These are phyloP conservation scores for Amblyopsis rosae DNA, from an alignment of 2,113 vertebrate species.

Conservation along the genomic window DNA sequence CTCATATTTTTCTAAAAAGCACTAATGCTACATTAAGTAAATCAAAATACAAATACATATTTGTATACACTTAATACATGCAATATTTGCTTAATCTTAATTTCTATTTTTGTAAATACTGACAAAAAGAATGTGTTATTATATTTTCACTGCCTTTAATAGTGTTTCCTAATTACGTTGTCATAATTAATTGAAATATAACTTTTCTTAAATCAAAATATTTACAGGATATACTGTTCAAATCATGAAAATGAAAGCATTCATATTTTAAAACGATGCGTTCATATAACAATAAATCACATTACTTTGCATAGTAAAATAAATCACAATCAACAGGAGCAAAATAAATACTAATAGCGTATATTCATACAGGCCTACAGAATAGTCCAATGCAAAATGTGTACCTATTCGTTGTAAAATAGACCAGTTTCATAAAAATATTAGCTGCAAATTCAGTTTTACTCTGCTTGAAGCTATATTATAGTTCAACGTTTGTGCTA, in stretches of 20 bases:
- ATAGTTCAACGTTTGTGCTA: conserved; percentile 28
- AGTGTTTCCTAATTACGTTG: not conserved
- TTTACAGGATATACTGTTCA: not conserved
- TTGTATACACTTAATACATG: not conserved
- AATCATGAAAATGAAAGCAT: conserved; percentile 5
- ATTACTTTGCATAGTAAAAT: not conserved
- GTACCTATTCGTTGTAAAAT: not conserved
- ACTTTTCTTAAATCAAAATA: conserved; percentile 6
- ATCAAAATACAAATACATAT: not conserved
- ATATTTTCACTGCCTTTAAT: not conserved
- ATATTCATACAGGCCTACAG: not conserved
- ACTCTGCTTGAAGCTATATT: conserved; percentile 27
- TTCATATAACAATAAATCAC: not conserved
- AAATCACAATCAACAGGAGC: conserved; percentile 12
- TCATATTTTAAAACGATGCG: conserved; percentile 5
- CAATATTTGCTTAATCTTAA: not conserved
- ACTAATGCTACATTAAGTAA: not conserved
- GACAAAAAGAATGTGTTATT: not conserved
- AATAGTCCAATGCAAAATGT: conserved; percentile 8
- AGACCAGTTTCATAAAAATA: not conserved
- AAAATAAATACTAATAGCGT: not conserved
- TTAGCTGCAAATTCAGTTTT: conserved; percentile 8
- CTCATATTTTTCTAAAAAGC: not conserved
- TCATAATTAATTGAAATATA: not conserved
- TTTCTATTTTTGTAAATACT: not conserved